Evolutionary conservation across 2,113 vertebrate genomes (phyloP).

Genomic region (Aphelocoma coerulescens): DNA sequence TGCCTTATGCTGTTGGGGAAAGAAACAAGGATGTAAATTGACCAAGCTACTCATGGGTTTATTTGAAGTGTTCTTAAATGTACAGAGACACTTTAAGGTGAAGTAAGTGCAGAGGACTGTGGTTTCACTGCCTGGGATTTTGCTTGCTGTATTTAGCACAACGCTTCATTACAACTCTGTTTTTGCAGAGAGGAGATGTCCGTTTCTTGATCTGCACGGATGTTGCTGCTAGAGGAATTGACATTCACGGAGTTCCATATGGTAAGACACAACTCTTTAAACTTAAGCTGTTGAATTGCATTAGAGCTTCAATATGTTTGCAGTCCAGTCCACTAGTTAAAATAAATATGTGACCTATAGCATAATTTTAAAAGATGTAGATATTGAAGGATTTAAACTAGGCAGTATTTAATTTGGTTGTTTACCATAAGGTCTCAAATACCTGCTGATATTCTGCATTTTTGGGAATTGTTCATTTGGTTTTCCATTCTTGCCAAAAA

Average conservation of each 20-base stretch:
- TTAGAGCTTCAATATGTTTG: background rate
- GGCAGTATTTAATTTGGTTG: background rate
- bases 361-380: background rate
- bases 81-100: background rate
- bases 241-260: constrained; percentile 91
- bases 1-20: background rate
- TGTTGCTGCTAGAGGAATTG: constrained; percentile 96
- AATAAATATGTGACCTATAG: background rate
- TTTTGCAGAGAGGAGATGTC: constrained; percentile 86
- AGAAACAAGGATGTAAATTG: background rate
- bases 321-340: background rate
- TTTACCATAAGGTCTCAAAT: background rate
- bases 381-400: background rate
- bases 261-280: constrained; percentile 70
- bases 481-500: background rate
- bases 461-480: background rate
- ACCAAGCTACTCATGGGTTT: background rate
- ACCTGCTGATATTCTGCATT: background rate
- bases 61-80: background rate
- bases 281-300: background rate
- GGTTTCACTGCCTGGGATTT: background rate
- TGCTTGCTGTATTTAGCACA: background rate
- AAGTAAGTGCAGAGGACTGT: background rate
- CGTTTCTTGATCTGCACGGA: constrained; percentile 94
- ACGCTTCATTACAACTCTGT: background rate